Evolutionary conservation across 2,113 vertebrate species (phyloP), one percentile per base, ranked within the genome.

Genomic region (Mungos mungo): DNA sequence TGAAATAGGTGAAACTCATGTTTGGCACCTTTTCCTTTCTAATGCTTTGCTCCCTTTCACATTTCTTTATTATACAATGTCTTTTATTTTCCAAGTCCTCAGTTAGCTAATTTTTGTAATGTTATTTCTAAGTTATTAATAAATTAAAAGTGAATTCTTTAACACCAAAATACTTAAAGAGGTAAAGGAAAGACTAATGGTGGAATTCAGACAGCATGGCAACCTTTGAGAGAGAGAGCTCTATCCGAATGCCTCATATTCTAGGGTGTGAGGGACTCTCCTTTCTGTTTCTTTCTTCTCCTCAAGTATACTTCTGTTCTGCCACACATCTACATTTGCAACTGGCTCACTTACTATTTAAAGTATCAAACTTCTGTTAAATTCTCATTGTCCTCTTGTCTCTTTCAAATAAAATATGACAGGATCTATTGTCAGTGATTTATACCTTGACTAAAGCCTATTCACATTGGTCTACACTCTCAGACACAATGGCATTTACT

Each of bases 351-450:
- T 80, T 95, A 80, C 54, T 35, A 25, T 45, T 52, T 66, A 57
- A 47, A 91, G 5, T 35, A 80, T 16, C 52, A 12, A n/a, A 27
- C 66, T 84, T 65, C 31, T 93, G 5, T 57, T 91, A 65, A 84
- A 23, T 77, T 66, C 80, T 90, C 81, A 1, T 76, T 65, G 96
- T 87, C n/a, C 23, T 47, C 71, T 79, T 66, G 52, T 95, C 71
- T 84, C 60, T 96, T 88, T 66, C 23, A 93, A 95, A 47, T 5
- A 47, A 92, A 95, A 90, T 57, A 93, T 74, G 19, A 41, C 66
- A 66, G 25, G 18, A 88, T 88, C 77, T 88, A 65, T 57, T 4
- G 69, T 74, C 33, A 66, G 21, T 72, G 66, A 65, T 87, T 96
- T 84, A 84, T 72, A 84, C 8, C 10, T 94, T 60, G n/a, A 77